Evolutionary conservation across 2,888 invertebrate genomes (phyloP).

Genomic region (Argyresthia albistria): DNA sequence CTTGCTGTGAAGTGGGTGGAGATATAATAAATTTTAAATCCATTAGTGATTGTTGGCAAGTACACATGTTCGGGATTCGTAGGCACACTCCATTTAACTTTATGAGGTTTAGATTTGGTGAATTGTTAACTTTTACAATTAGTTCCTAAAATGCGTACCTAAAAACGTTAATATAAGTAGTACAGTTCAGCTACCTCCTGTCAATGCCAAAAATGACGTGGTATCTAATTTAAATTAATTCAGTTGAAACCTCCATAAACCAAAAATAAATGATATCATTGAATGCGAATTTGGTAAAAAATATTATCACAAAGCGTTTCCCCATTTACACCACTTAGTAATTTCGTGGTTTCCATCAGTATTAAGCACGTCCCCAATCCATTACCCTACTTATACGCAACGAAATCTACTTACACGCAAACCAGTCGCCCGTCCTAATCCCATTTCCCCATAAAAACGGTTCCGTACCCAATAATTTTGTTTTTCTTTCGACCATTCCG

Average conservation of each 20-base stretch:
- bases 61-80: conserved; percentile 61
- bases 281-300: no score
- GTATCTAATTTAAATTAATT: not conserved
- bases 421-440: conserved; percentile 40
- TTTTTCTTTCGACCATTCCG: conserved; percentile 54
- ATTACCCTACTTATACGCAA: not conserved
- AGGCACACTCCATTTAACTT: conserved; percentile 64
- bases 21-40: conserved; percentile 68
- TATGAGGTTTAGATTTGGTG: conserved; percentile 66
- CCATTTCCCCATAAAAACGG: conserved; percentile 46
- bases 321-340: no score
- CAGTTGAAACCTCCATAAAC: no score
- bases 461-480: conserved; percentile 49
- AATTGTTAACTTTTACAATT: conserved; percentile 38
- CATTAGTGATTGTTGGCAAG: conserved; percentile 53
- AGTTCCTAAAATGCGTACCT: no score
- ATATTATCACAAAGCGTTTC: no score
- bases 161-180: not conserved
- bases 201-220: not conserved
- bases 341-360: no score
- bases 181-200: not conserved
- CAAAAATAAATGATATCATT: no score
- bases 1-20: conserved; percentile 45
- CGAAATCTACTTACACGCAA: conserved; percentile 11
- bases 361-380: conserved; percentile 9